Evolutionary conservation across 2,113 vertebrate species (phyloP).

Genomic region (Neoarius graeffei): DNA sequence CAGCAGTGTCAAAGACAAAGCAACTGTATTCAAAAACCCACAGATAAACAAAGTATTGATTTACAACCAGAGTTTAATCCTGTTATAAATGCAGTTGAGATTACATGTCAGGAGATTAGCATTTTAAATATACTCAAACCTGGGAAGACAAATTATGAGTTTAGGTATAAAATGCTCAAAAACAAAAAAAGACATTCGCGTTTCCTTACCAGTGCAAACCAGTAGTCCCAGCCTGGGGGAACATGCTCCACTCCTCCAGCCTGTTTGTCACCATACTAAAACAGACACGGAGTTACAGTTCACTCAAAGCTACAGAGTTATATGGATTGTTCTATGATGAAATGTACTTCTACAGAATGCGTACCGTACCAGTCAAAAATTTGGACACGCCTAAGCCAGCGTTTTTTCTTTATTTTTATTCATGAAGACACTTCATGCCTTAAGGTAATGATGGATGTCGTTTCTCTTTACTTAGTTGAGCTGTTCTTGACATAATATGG

Average conservation of each 20-base stretch:
- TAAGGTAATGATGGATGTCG: too few species aligned
- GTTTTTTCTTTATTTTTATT: too few species aligned
- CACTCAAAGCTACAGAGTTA: not conserved
- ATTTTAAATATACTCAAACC: not conserved
- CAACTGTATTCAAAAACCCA: not conserved
- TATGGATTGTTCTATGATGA: not conserved
- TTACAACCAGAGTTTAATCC: not conserved
- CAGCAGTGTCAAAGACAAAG: conserved; percentile 2
- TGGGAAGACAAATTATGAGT: not conserved
- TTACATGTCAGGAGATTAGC: not conserved
- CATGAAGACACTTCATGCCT: too few species aligned
- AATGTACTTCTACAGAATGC: not conserved
- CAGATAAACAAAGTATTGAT: not conserved
- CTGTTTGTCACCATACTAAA: conserved; percentile 86
- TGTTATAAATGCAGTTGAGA: not conserved
- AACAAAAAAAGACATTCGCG: not conserved
- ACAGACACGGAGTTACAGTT: conserved; percentile 39
- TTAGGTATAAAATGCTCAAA: not conserved
- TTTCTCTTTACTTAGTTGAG: too few species aligned
- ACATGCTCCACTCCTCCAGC: conserved; percentile 88
- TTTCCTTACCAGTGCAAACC: conserved; percentile 89
- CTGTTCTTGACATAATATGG: too few species aligned
- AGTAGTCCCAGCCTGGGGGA: conserved; percentile 91
- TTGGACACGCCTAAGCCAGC: too few species aligned
- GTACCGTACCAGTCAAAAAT: too few species aligned